Base-by-base conservation (phyloP, 2,888 invertebrate species). In the Drosophila leonis region DNA sequence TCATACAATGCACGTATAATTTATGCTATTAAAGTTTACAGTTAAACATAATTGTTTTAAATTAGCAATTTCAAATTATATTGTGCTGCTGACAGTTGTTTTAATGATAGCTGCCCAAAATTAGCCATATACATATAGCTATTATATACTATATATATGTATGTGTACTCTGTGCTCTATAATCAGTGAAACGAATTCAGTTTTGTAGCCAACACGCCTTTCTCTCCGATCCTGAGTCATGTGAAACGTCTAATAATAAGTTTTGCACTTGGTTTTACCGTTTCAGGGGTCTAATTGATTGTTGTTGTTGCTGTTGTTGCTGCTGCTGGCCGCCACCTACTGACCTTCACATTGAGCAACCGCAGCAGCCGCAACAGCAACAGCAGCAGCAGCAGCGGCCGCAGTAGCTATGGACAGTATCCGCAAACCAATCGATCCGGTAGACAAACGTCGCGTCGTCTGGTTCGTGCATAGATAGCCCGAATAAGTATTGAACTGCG, bases 201-300 rank as follows among this genome's bases (percentile, higher is more conserved):
- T 54, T 55, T 37, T 37, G 29, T 42, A 18, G 24, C 42, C 29
- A 57, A 27, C 61, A 71, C 80, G 63, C 77, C 77, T 77, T 77
- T 77, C 77, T 77, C 81, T 71, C 35, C 60, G 65, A 56, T 76
- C 81, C 72, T 77, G 77, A 78, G 64, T 80, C 82, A 74, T 69
- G 67, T 73, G 66, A 72, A 72, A 80, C 44, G 54, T 60, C 57
- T 60, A 77, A 82, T 71, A 65, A 71, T 69, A 65, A 75, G 72
- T 68, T 68, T 78, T 72, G 67, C 81, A 80, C 85, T 75, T 79
- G 85, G 80, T 60, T 84, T 85, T 76, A 90, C 88, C 90, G 90
- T 84, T 90, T 90, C 74, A 80, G 88, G 88, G 74, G 72, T 77
- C 90, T 84, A 90, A 84, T 84, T 84, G 88, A 84, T 88, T 88